Evolutionary conservation across 2,888 invertebrate genomes (phyloP).

Genomic region (Machimus atricapillus): DNA sequence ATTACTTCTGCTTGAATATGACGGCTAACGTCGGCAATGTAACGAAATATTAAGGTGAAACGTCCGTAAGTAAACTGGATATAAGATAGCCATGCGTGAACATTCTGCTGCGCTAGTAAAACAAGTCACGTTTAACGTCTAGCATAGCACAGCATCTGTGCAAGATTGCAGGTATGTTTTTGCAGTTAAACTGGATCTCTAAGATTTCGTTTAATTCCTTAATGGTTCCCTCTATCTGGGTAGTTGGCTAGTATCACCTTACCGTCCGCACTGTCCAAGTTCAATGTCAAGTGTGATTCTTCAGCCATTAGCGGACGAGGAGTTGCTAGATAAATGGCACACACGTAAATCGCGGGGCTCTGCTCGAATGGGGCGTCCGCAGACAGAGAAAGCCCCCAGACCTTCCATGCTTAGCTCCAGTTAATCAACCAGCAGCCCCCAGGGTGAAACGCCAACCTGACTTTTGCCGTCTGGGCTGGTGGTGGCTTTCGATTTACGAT

Average conservation of each 20-base stretch:
- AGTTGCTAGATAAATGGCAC: not conserved
- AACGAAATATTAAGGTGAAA: constrained; percentile 27
- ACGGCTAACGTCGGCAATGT: not conserved
- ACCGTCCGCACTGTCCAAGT: not conserved
- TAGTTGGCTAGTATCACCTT: not conserved
- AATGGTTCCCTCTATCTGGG: not conserved
- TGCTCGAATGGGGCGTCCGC: not conserved
- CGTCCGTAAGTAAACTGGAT: not conserved
- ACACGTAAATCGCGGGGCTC: not conserved
- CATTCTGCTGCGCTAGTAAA: constrained; percentile 38
- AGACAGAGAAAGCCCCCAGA: not conserved
- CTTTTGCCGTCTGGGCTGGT: not conserved
- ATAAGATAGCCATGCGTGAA: constrained; percentile 25
- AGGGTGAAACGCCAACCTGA: not conserved
- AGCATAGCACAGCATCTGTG: not conserved
- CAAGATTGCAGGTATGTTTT: not conserved
- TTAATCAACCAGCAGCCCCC: constrained; percentile 23
- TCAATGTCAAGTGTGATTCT: constrained; percentile 37
- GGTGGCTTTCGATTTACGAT: not conserved
- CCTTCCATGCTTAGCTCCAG: constrained; percentile 28
- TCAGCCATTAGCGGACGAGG: not conserved
- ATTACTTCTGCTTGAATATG: not conserved
- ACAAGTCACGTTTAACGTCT: constrained; percentile 42
- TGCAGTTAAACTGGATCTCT: not conserved
- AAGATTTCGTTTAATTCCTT: constrained; percentile 1